Base-by-base conservation (phyloP, 2,888 invertebrate species). In the Eustalomyia histrio region DNA sequence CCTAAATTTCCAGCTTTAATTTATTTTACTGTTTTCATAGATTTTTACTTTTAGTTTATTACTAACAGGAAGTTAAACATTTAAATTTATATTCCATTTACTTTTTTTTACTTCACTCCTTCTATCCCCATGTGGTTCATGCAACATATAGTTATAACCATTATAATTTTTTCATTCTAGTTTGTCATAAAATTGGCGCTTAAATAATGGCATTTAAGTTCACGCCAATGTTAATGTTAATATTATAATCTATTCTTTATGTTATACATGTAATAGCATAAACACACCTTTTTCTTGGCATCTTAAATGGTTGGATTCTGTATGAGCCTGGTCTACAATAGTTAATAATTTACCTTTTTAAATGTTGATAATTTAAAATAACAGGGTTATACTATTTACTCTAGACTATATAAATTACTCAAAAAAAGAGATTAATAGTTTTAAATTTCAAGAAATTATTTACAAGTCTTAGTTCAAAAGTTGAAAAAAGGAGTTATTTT, bases 161-260 rank as follows among this genome's bases (percentile, higher is more conserved):
- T 39, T n/a, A n/a, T n/a, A 24, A 53, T 29, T 53, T 61, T 57
- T 55, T 55, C 47, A 55, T 6, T 61, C 57, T 55, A 63, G 63
- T 63, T 72, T 73, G 64, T 64, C 72, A 64, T 73, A 55, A 57
- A 73, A 73, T 55, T 64, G 76, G 57, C 58, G 58, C 76, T 71
- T 76, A 69, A 76, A 69, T 65, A 60, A 76, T 76, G 65, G 39
- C 65, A 65, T 71, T 71, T 53, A 78, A 67, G 78, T 78, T 78
- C 65, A 72, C 33, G 78, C 60, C 60, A 61, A 60, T 58, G 52
- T 64, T 33, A 65, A 52, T 47, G 29, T 17, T 57, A 50, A 43
- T 47, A 67, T 60, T 55, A 47, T 50, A 50, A 17, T 33, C 9
- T 14, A 57, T 57, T 10, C 35, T 75, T 43, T 60, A 43, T 67